Evolutionary conservation across 2,797 vertebrate species (phyloP), one percentile per base, ranked within the genome.

Genomic region (Sciurus carolinensis): DNA sequence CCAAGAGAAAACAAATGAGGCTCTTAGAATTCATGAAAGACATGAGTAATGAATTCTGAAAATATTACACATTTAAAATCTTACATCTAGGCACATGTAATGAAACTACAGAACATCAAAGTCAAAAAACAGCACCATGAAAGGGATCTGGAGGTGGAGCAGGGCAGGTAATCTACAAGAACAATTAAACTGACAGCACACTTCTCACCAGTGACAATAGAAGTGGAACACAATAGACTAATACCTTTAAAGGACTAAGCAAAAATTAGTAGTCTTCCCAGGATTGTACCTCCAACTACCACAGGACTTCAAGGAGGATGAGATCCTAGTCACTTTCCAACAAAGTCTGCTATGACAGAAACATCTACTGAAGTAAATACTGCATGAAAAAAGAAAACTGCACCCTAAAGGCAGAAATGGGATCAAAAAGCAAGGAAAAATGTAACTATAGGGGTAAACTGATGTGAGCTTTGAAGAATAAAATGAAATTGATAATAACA

Each of bases 11-110:
- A 93, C 22, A 75, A 26, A 84, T 75, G 72, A 93, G 67, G 64
- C 57, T 85, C 66, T 85, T 71, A 81, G 84, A 94, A 88, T 91
- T 94, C 94, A 95, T 85, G 69, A 85, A 85, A 91, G 80, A 52
- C 54, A 59, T 82, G 54, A 93, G 72, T 76, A 90, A 93, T 81
- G 39, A 93, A 39, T 50, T 93, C 67, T 86, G 83, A 81, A 96
- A 95, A 89, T 85, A 22, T 93, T 80, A 64, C 13, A 42, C 33
- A 57, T 91, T 88, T 28, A 91, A 87, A 95, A 77, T 13, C 18
- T 30, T 86, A 66, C n/a, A 67, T 33, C 18, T 57, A 72, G 39
- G 8, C 36, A 72, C 28, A 88, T 69, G 66, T 33, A 75, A 30
- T 71, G 44, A 75, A 88, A 95, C 20, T 20, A 54, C 22, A 84